A percentile compares a stretch with the other conserved stretches of the same genome.
Conservation (phyloP, 2,888 invertebrate genomes). For the Anthophora plumipes region DNA sequence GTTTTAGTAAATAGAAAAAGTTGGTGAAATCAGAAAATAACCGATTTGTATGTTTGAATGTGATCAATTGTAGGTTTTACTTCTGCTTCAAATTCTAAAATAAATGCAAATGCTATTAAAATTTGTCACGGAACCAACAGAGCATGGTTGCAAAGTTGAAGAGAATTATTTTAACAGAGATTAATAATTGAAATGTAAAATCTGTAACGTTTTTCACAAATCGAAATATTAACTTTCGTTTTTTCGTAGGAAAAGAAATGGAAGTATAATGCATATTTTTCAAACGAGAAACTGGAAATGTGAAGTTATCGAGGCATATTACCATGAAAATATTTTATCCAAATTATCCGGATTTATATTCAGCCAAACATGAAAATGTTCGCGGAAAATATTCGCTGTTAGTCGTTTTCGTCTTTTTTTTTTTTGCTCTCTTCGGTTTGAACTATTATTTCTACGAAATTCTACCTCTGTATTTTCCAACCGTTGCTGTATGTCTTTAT, state of each 20-base stretch:
- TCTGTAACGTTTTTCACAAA: neutral
- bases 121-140: too few relatives aligned
- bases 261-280: neutral
- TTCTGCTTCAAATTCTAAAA: too few relatives aligned
- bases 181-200: neutral
- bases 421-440: neutral
- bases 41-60: too few relatives aligned
- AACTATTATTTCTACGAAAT: neutral
- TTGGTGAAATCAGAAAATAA: too few relatives aligned
- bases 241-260: too few relatives aligned
- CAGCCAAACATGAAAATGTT: neutral
- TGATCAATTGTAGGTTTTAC: too few relatives aligned
- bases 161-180: neutral
- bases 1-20: too few relatives aligned
- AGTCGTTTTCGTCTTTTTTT: too few relatives aligned
- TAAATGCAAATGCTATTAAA: too few relatives aligned
- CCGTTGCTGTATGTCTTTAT: too few relatives aligned
- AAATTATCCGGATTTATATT: neutral
- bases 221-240: neutral
- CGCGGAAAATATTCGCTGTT: neutral
- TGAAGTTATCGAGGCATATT: neutral
- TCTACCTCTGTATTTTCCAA: too few relatives aligned
- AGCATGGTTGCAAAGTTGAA: neutral
- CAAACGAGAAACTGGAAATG: neutral
- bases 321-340: neutral